A percentile compares a stretch with the other conserved stretches of the same genome.
Evolutionary conservation across 2,797 vertebrate species (phyloP).

Genomic region (Rhinophrynus dorsalis): DNA sequence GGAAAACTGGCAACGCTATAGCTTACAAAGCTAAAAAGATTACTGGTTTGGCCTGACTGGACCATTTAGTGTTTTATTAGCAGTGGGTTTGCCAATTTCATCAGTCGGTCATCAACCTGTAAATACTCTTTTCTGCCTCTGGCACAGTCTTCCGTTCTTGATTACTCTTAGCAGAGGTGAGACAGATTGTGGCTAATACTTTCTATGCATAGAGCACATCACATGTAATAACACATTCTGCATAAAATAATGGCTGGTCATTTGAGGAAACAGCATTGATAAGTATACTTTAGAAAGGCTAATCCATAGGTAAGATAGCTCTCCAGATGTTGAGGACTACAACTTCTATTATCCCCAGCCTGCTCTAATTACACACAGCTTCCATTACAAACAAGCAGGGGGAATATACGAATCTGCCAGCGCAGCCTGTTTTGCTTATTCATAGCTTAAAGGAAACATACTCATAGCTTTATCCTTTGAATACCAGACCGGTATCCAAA

Average conservation of each 20-base stretch:
- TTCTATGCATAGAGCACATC: conserved; percentile 11
- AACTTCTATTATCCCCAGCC: no score
- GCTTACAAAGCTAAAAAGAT: conserved; percentile 43
- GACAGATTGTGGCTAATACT: conserved; percentile 39
- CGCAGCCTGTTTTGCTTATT: neutral
- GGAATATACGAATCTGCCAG: no score
- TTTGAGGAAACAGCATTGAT: conserved; percentile 16
- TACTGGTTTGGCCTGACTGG: conserved; percentile 33
- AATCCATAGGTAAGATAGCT: no score
- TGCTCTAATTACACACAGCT: no score
- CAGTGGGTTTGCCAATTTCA: conserved; percentile 45
- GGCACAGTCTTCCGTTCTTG: conserved; percentile 27
- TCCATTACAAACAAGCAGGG: conserved; percentile 1
- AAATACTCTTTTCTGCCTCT: conserved; percentile 32
- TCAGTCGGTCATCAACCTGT: conserved; percentile 46
- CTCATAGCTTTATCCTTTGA: no score
- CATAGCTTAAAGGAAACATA: no score
- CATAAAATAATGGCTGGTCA: conserved; percentile 5
- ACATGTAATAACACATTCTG: conserved; percentile 22
- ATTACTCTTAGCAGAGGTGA: conserved; percentile 42
- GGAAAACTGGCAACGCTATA: conserved; percentile 24
- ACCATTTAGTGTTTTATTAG: conserved; percentile 46
- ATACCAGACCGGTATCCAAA: no score
- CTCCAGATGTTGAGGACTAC: no score
- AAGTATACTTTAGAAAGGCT: conserved; percentile 8